Percentiles rank a stretch among this genome's conserved stretches.
Conservation (phyloP, 2,113 vertebrate genomes). For the Vimba vimba region DNA sequence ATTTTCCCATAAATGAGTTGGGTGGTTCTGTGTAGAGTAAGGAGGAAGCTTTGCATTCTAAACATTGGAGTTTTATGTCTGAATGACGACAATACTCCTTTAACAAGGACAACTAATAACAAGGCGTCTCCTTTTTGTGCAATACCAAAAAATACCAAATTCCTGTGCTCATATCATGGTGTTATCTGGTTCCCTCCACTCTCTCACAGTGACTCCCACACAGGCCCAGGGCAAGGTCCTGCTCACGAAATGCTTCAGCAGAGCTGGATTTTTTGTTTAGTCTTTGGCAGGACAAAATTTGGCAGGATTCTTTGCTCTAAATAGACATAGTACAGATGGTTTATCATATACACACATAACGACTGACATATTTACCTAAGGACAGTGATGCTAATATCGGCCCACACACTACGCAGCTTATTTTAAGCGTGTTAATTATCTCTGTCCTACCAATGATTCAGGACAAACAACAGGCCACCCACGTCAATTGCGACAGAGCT, state of each 20-base stretch:
- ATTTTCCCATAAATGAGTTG: too few relatives aligned
- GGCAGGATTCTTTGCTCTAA: constrained; percentile 40
- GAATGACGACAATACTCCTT: background rate
- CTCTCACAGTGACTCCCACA: constrained; percentile 26
- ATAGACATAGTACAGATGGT: constrained; percentile 57
- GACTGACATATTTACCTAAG: constrained; percentile 49
- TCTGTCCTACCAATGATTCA: constrained; percentile 32
- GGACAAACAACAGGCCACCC: constrained; percentile 62
- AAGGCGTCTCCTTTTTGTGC: background rate
- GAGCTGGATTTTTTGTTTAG: constrained; percentile 52
- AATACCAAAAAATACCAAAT: background rate
- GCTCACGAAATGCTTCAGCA: constrained; percentile 13
- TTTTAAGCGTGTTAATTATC: constrained; percentile 45
- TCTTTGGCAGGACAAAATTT: constrained; percentile 49
- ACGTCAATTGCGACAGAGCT: constrained; percentile 46
- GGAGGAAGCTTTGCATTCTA: background rate
- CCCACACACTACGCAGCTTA: constrained; percentile 52
- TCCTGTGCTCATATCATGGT: background rate
- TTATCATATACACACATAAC: constrained; percentile 45
- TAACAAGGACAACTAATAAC: too few relatives aligned
- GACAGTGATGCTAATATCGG: constrained; percentile 34
- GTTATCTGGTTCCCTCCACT: background rate
- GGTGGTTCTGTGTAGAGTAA: background rate
- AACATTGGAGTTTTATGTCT: background rate
- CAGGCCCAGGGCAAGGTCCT: background rate